Percentiles rank a stretch among this genome's conserved stretches.
Evolutionary conservation across 92 coral and sea anemone species (phyloP).

Genomic region (Bergia puertoricense): DNA sequence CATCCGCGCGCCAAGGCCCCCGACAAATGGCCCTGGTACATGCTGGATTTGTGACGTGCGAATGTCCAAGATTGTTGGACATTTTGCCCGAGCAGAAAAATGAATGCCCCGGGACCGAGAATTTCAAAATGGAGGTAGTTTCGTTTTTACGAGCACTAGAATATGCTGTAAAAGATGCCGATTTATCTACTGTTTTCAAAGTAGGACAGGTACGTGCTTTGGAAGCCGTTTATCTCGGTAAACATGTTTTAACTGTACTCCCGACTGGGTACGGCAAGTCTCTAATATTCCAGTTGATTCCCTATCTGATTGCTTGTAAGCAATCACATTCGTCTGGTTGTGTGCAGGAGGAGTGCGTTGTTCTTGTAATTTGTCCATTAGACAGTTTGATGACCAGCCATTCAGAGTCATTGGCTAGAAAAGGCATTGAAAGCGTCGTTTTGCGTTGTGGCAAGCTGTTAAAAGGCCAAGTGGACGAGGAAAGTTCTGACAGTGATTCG

Average conservation of each 20-base stretch:
- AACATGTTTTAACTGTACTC: not conserved
- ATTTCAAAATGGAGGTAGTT: not conserved
- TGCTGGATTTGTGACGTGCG: no score
- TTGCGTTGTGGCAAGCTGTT: not conserved
- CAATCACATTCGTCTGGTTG: not conserved
- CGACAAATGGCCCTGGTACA: no score
- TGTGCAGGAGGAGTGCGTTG: not conserved
- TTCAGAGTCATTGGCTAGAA: not conserved
- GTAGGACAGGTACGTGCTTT: no score
- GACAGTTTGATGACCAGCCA: conserved; percentile 12
- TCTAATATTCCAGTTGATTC: conserved; percentile 16
- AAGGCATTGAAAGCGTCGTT: not conserved
- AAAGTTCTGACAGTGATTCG: conserved; percentile 13
- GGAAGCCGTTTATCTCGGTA: not conserved
- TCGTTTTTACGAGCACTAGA: conserved; percentile 9
- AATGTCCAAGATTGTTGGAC: not conserved
- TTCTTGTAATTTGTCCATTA: conserved; percentile 6
- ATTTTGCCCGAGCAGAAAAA: not conserved
- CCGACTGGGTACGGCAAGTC: no score
- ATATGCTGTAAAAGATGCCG: no score
- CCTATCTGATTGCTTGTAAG: not conserved
- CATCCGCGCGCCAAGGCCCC: no score
- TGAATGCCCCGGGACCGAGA: conserved; percentile 30
- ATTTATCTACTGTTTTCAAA: not conserved
- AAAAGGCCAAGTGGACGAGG: not conserved